These are phyloP conservation scores for Trissonchulus latispiculum DNA, from an alignment of 2,888 invertebrate species.

Conservation along the genomic window DNA sequence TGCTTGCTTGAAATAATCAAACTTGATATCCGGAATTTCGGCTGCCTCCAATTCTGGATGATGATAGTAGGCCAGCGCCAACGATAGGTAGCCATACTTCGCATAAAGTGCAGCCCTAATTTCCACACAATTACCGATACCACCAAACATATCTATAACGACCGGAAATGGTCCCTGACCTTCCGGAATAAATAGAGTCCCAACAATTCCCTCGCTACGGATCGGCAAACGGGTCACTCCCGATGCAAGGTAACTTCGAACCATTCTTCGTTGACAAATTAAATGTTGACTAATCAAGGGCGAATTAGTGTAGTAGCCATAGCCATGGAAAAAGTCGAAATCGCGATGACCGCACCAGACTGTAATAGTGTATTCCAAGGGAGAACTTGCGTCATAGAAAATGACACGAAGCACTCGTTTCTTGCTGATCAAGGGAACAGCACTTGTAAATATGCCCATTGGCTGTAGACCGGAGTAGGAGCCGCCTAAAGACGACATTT, in stretches of 20 bases:
- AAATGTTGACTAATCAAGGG: too few relatives aligned
- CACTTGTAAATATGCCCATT: neutral
- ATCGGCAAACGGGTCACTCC: neutral
- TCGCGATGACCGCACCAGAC: neutral
- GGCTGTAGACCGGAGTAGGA: neutral
- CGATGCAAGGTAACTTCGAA: neutral
- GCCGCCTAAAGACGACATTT: neutral
- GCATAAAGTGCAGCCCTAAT: slow-evolving; percentile 39
- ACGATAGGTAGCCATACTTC: slow-evolving; percentile 35
- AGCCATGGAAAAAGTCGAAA: neutral
- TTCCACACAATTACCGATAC: slow-evolving; percentile 39
- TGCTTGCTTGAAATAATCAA: neutral
- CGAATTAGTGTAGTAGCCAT: neutral
- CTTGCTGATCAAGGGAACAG: neutral
- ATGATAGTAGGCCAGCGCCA: slow-evolving; percentile 36
- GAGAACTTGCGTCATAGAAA: neutral
- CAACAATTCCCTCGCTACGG: neutral
- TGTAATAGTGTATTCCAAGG: neutral
- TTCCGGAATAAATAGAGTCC: slow-evolving; percentile 3
- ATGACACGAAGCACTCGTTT: neutral
- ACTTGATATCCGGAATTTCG: neutral
- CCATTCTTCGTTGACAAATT: too few relatives aligned
- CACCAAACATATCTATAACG: slow-evolving; percentile 39
- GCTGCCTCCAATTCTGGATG: neutral
- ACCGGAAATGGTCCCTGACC: neutral